phyloP scores from a whole-genome alignment of 1,140 invertebrate species.

The Habropoda laboriosa region DNA sequence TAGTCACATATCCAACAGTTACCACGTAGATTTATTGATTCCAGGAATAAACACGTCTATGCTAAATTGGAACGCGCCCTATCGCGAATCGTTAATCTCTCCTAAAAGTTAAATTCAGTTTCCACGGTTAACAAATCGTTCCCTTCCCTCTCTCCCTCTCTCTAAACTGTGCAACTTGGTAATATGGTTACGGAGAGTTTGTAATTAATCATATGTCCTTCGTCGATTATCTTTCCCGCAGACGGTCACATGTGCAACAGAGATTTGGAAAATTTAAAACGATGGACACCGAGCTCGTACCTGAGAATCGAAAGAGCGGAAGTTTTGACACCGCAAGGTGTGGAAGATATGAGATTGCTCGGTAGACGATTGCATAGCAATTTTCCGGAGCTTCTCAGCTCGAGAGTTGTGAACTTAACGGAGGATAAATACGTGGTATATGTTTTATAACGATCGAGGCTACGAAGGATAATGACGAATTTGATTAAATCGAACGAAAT shows the following conservation, averaged over 20 bases:
- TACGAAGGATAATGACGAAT: background rate
- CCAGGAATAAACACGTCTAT: background rate
- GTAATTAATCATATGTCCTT: too few relatives aligned
- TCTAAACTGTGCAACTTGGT: background rate
- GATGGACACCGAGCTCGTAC: conserved; percentile 71
- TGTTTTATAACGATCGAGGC: too few relatives aligned
- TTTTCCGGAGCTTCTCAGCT: conserved; percentile 76
- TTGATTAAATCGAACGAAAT: background rate
- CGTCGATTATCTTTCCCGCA: conserved; percentile 38
- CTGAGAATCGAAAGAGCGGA: conserved; percentile 66
- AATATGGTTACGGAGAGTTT: too few relatives aligned
- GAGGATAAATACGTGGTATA: conserved; percentile 68
- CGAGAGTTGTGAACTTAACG: conserved; percentile 54
- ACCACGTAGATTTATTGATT: conserved; percentile 34
- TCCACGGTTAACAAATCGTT: background rate
- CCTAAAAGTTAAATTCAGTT: background rate
- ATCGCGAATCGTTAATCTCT: background rate
- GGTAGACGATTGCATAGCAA: conserved; percentile 74
- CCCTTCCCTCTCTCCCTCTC: background rate
- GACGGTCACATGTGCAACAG: conserved; percentile 77
- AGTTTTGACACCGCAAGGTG: conserved; percentile 73
- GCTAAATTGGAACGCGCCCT: background rate
- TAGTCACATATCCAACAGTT: background rate
- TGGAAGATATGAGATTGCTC: conserved; percentile 74
- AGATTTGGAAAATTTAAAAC: conserved; percentile 76